Evolutionary conservation across 2,797 vertebrate genomes (phyloP).

Genomic region (Avahi laniger): DNA sequence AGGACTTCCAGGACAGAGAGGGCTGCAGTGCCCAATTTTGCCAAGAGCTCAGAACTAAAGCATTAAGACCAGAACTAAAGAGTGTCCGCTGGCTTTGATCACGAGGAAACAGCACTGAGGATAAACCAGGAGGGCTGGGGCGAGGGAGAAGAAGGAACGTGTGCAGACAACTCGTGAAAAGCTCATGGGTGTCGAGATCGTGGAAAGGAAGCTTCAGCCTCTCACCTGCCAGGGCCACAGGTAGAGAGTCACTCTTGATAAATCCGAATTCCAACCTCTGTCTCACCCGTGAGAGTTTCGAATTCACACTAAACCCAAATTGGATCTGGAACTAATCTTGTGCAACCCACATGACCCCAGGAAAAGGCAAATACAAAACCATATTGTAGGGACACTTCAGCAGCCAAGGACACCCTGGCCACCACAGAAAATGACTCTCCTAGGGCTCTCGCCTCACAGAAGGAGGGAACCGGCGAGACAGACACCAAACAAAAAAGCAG

Average conservation of each 20-base stretch:
- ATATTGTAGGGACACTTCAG: background rate
- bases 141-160: background rate
- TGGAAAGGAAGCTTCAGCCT: too few relatives aligned
- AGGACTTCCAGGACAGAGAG: background rate
- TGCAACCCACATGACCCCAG: background rate
- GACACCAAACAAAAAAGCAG: background rate
- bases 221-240: background rate
- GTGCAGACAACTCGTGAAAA: fast-evolving
- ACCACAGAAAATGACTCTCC: background rate
- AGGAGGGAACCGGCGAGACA: background rate
- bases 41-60: background rate
- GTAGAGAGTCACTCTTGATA: background rate
- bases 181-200: fast-evolving
- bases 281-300: background rate
- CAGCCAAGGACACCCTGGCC: background rate
- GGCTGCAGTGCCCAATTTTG: too few relatives aligned
- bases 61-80: background rate
- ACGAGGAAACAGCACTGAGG: background rate
- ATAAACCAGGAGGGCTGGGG: background rate
- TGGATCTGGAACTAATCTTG: background rate
- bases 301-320: background rate
- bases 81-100: background rate
- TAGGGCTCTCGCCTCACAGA: background rate
- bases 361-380: background rate
- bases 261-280: background rate